Base-by-base conservation (phyloP, 2,888 invertebrate species). In the Drosophila subsilvestris region DNA sequence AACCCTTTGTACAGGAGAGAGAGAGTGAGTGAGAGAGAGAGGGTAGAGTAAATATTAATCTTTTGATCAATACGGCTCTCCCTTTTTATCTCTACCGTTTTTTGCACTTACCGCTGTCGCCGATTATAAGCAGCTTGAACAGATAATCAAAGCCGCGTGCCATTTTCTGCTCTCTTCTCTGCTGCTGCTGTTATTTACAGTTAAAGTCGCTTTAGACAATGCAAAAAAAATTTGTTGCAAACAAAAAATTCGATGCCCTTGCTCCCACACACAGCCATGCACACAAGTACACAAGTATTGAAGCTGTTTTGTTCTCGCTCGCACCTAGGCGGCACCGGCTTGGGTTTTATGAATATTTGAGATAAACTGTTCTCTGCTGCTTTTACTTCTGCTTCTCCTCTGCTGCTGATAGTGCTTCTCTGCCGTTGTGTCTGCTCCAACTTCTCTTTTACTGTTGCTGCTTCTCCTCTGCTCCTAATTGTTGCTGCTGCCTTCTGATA, bases 71-170 rank as follows among this genome's bases (percentile, higher is more conserved):
- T 37, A 6, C 7, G 27, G n/a, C 7, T 37, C 37, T n/a, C 14
- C n/a, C 37, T n/a, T n/a, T 14, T 7, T 7, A 6, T n/a, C n/a
- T n/a, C 14, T 37, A n/a, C n/a, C 14, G 14, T n/a, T 37, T 37
- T 37, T 37, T 37, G 37, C 37, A 93, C 96, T 96, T 94, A 99
- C 99, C 99, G 94, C 98, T 98, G 94, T 99, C 99, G 91, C 99
- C 99, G 93, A 99, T 99, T 92, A 99, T 99, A 92, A 99, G 95
- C 92, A 99, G 94, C 94, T 99, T 99, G 93, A 99, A 99, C 93
- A 99, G 95, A 94, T 99, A 98, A 94, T 99, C 99, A 94, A 99
- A 99, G 93, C 99, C 99, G 92, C 97, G 95, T 90, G 98, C 97
- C 98, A 98, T 98, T 86, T 86, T 80, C 47, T 61, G 47, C 67